A percentile compares a stretch with the other conserved stretches of the same genome.
Conservation (phyloP, 35 echinoderm and acorn worm species). For the Apostichopus californicus region DNA sequence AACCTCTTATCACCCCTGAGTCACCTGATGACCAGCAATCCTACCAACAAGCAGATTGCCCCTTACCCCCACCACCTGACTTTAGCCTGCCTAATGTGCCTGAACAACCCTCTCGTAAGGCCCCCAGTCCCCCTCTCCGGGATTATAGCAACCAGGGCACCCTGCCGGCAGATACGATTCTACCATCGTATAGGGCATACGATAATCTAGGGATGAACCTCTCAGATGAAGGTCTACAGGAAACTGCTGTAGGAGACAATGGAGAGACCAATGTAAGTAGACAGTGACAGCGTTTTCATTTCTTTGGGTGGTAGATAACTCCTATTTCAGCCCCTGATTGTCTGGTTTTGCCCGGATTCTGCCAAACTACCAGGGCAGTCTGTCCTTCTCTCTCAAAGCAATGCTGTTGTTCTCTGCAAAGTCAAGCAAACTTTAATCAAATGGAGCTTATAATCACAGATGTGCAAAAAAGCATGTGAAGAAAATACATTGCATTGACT, state of each 20-base stretch:
- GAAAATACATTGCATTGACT: no score
- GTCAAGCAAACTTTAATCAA: no score
- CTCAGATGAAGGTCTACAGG: conserved; percentile 1
- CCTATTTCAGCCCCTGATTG: no score
- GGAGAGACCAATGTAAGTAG: background rate
- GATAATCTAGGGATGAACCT: conserved; percentile 48
- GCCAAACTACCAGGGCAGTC: no score
- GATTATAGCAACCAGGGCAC: conserved; percentile 47
- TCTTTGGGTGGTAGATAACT: no score
- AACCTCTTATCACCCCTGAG: conserved; percentile 25
- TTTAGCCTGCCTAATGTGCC: conserved; percentile 51
- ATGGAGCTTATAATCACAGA: no score
- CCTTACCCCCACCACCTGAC: conserved; percentile 41
- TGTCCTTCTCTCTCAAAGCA: no score
- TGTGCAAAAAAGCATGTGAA: no score
- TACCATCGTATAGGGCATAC: conserved; percentile 40
- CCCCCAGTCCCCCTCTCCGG: conserved; percentile 37
- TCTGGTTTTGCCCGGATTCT: no score
- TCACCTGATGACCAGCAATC: background rate
- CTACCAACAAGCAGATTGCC: background rate
- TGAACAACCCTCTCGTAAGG: conserved; percentile 27
- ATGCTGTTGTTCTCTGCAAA: no score
- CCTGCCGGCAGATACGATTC: conserved; percentile 27
- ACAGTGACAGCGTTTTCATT: no score
- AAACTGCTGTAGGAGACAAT: background rate